phyloP scores from a whole-genome alignment of 2,113 vertebrate species.

The Chiloscyllium plagiosum region DNA sequence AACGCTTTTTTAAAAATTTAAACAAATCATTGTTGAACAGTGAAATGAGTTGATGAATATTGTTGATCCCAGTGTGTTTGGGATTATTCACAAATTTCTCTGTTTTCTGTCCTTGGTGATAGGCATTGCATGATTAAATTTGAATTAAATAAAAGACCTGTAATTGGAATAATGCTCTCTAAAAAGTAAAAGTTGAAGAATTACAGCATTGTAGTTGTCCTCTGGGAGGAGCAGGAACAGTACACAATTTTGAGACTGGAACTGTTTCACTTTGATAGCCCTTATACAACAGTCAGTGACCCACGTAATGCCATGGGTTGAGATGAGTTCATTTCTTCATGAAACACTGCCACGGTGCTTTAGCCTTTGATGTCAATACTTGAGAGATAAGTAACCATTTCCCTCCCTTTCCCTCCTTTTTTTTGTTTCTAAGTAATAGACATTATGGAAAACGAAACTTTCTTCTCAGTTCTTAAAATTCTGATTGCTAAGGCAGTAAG shows the following conservation, averaged over 20 bases:
- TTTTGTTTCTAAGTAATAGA: neutral
- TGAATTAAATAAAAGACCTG: slow-evolving; percentile 4
- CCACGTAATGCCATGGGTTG: slow-evolving; percentile 8
- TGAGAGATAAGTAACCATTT: neutral
- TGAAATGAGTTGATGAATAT: neutral
- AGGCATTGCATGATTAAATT: neutral
- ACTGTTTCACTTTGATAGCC: slow-evolving; percentile 1
- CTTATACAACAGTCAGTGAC: neutral
- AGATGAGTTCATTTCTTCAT: neutral
- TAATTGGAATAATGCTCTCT: neutral
- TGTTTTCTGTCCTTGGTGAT: neutral
- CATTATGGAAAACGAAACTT: neutral
- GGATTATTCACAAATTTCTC: neutral
- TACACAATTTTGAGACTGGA: slow-evolving; percentile 13
- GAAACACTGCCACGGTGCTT: neutral
- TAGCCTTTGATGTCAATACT: neutral
- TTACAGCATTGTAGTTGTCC: neutral
- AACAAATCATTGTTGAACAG: neutral
- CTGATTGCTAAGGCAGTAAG: neutral
- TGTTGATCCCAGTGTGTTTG: neutral
- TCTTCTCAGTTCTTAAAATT: neutral
- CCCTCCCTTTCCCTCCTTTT: too few species aligned
- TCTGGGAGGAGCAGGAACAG: neutral
- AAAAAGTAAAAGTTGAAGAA: slow-evolving; percentile 2
- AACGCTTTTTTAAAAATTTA: neutral